Evolutionary conservation across 2,113 vertebrate species (phyloP).

Genomic region (Saguinus midas): DNA sequence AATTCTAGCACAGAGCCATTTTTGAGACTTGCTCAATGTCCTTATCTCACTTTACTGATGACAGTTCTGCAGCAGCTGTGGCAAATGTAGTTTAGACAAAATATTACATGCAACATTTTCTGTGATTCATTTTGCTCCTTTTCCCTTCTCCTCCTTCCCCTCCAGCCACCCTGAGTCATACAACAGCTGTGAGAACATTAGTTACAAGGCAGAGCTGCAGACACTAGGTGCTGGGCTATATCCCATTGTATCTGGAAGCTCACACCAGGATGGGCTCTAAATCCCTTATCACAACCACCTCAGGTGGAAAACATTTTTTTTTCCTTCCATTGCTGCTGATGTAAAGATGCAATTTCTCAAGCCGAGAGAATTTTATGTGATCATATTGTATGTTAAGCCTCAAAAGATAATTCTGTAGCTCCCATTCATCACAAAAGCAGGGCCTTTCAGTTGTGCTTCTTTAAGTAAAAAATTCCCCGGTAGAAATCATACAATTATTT

Average conservation of each 20-base stretch:
- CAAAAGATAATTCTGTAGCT: constrained; percentile 71
- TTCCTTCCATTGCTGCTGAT: constrained; percentile 47
- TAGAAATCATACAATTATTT: constrained; percentile 70
- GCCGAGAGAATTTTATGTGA: constrained; percentile 72
- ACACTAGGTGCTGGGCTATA: not conserved
- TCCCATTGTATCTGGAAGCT: constrained; percentile 52
- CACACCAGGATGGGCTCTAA: constrained; percentile 63
- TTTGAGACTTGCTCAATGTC: not conserved
- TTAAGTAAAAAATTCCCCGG: constrained; percentile 63
- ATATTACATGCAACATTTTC: not conserved
- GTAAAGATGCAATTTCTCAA: constrained; percentile 79
- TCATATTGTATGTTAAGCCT: constrained; percentile 63
- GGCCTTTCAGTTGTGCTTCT: constrained; percentile 61
- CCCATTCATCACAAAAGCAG: constrained; percentile 60
- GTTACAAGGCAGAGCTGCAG: constrained; percentile 30
- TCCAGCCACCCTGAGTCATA: not conserved
- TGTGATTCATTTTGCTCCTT: constrained; percentile 39
- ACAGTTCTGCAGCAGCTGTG: not conserved
- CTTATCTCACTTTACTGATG: not conserved
- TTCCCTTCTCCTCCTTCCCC: not conserved
- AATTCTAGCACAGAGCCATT: fast-evolving
- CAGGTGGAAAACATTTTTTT: constrained; percentile 69
- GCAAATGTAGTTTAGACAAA: constrained; percentile 56
- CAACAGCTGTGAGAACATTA: constrained; percentile 55
- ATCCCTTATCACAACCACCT: constrained; percentile 76